These are phyloP conservation scores for Leucoraja erinaceus DNA, from an alignment of 2,113 vertebrate genomes.

Conservation along the genomic window DNA sequence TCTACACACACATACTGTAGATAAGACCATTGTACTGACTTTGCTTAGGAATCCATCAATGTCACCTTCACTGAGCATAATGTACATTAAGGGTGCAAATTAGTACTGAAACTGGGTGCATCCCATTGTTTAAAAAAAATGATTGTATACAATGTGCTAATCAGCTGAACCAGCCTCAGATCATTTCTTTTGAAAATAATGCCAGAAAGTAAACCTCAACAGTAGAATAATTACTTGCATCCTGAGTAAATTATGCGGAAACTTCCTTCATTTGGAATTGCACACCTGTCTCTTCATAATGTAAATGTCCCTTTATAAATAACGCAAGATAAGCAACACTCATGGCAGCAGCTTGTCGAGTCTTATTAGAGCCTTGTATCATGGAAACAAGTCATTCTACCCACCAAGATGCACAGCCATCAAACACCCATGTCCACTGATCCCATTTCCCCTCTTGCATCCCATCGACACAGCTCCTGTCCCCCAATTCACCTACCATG, in stretches of 20 bases:
- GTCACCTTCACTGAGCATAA: not conserved
- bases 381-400: too few species aligned
- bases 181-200: slow-evolving; percentile 1
- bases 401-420: too few species aligned
- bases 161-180: not conserved
- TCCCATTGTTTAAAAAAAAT: not conserved
- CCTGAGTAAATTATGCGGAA: not conserved
- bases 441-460: too few species aligned
- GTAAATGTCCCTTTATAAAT: not conserved
- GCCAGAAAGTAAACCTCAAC: not conserved
- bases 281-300: not conserved
- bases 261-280: not conserved
- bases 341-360: not conserved
- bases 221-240: not conserved
- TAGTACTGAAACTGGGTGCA: not conserved
- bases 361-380: not conserved
- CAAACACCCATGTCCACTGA: too few species aligned
- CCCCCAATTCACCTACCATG: too few species aligned
- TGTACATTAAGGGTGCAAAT: not conserved
- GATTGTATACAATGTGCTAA: not conserved
- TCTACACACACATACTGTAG: not conserved
- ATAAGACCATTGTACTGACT: not conserved
- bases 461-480: too few species aligned
- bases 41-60: not conserved
- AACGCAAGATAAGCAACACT: not conserved